A percentile compares a stretch with the other conserved stretches of the same genome.
These are phyloP conservation scores for Sinohyriopsis cumingii DNA, from an alignment of 2,888 invertebrate species.

Conservation along the genomic window DNA sequence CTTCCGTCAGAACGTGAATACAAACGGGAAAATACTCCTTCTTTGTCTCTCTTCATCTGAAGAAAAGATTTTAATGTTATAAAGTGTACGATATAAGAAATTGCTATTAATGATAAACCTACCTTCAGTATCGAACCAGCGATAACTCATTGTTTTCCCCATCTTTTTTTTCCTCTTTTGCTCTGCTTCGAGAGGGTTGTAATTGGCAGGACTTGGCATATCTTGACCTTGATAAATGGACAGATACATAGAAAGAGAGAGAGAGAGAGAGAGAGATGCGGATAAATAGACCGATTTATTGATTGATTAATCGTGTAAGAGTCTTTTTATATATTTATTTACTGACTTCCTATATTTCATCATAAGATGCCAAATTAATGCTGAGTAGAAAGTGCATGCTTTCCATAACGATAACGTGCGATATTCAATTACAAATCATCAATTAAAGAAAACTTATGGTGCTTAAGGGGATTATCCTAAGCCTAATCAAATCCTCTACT, in stretches of 20 bases:
- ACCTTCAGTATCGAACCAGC: slow-evolving; percentile 53
- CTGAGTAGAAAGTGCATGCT: no score
- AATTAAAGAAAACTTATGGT: no score
- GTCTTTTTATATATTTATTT: no score
- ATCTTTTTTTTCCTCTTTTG: slow-evolving; percentile 17
- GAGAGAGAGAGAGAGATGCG: slow-evolving; percentile 1
- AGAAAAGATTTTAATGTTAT: background rate
- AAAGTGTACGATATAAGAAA: background rate
- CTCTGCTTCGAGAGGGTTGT: slow-evolving; percentile 15
- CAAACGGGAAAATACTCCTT: slow-evolving; percentile 18
- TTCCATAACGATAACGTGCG: no score
- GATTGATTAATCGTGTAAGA: no score
- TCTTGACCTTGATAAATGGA: slow-evolving; percentile 7
- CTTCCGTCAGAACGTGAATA: slow-evolving; percentile 29
- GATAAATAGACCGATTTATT: no score
- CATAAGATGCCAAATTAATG: no score
- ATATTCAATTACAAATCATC: no score
- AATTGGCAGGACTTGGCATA: slow-evolving; percentile 36
- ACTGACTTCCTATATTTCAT: no score
- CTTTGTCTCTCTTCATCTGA: slow-evolving; percentile 20
- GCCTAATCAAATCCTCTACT: no score
- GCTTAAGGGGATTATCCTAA: no score
- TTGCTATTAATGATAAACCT: slow-evolving; percentile 10
- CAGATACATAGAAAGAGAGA: background rate
- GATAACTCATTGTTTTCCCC: slow-evolving; percentile 41